phyloP scores from a whole-genome alignment of 2,113 vertebrate genomes.

The Alligator mississippiensis region DNA sequence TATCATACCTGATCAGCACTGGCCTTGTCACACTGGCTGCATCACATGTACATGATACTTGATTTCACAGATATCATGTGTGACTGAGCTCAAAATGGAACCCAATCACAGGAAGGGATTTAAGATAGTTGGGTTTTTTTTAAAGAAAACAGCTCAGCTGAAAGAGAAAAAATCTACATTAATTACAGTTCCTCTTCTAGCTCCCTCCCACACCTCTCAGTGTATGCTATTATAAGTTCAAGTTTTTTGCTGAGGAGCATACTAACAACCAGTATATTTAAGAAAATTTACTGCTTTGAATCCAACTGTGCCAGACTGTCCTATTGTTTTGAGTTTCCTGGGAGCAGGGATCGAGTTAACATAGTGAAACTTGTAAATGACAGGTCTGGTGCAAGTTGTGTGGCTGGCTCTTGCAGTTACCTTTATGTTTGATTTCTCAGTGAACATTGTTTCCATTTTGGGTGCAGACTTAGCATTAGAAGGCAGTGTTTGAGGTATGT shows the following conservation, averaged over 20 bases:
- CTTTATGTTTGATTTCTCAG: neutral
- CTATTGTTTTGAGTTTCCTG: neutral
- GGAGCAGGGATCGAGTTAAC: neutral
- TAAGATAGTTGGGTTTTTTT: neutral
- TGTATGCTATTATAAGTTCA: neutral
- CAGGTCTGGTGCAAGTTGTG: neutral
- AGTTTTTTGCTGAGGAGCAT: neutral
- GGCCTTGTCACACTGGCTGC: slow-evolving; percentile 20
- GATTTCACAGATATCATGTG: neutral
- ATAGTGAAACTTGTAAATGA: neutral
- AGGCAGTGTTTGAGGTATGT: no score
- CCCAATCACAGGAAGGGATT: neutral
- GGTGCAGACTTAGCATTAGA: neutral
- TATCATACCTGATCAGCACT: neutral
- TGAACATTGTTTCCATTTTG: neutral
- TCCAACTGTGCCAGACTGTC: neutral
- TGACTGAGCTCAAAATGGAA: neutral
- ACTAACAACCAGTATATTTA: neutral
- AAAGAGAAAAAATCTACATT: neutral
- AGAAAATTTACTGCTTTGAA: neutral
- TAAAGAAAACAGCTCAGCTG: neutral
- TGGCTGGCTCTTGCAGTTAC: neutral
- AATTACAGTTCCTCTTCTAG: neutral
- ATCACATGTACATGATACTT: neutral
- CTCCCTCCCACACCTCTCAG: neutral